These are phyloP conservation scores for Alosa sapidissima DNA, from an alignment of 2,797 vertebrate species.

Conservation along the genomic window DNA sequence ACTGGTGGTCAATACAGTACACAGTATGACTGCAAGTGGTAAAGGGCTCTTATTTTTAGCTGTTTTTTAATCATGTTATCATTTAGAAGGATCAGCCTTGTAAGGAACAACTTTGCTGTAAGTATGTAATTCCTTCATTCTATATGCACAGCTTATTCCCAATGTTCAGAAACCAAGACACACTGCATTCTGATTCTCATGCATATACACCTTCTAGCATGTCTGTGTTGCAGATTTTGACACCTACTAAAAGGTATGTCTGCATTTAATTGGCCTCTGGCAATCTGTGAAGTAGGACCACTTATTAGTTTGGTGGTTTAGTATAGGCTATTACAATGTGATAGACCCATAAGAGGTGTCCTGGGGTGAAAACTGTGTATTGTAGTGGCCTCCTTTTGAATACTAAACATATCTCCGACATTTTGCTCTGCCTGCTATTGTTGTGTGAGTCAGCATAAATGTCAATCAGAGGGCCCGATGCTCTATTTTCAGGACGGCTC, in stretches of 20 bases:
- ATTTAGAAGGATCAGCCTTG: not conserved
- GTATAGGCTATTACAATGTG: not conserved
- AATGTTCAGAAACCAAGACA: not conserved
- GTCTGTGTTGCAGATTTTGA: not conserved
- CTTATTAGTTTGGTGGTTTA: not conserved
- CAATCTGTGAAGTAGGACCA: not conserved
- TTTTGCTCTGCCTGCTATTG: not conserved
- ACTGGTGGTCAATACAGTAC: not conserved
- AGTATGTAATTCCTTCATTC: not conserved
- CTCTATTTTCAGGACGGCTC: not conserved
- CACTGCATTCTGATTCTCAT: not conserved
- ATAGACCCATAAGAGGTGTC: not conserved
- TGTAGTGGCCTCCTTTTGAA: not conserved
- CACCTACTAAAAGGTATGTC: not conserved
- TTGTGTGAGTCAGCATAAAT: slow-evolving; percentile 1
- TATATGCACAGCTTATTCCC: not conserved
- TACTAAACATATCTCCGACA: not conserved
- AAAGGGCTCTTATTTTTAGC: not conserved
- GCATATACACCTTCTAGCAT: not conserved
- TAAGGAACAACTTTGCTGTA: no score
- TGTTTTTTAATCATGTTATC: not conserved
- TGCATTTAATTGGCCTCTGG: not conserved
- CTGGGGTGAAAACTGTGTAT: not conserved
- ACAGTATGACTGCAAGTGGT: not conserved
- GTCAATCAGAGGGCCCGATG: not conserved